Conservation (phyloP, 1,140 invertebrate species). For the Saxidomus purpurata region DNA sequence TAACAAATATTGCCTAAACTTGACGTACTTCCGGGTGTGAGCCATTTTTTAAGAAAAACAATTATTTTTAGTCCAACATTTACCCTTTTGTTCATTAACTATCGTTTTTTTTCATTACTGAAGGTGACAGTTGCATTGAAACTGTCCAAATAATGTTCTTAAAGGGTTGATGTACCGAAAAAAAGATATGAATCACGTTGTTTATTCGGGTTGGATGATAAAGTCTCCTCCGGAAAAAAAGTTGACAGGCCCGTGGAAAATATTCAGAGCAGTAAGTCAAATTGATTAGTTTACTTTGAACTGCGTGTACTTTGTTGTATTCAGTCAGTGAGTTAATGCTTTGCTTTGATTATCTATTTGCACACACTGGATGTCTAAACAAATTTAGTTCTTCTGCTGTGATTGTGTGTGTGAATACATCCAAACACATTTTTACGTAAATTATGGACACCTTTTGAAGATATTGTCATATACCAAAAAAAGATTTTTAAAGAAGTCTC, state of each 20-base stretch:
- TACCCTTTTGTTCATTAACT: background rate
- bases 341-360: too few species aligned
- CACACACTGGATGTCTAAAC: too few species aligned
- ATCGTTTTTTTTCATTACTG: background rate
- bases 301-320: too few species aligned
- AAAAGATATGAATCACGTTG: slow-evolving; percentile 71
- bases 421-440: too few species aligned
- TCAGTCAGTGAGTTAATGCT: too few species aligned
- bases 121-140: background rate
- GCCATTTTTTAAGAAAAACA: slow-evolving; percentile 48
- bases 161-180: slow-evolving; percentile 2
- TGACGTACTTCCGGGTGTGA: slow-evolving; percentile 67
- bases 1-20: slow-evolving; percentile 21
- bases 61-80: background rate
- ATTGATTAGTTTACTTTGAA: too few species aligned
- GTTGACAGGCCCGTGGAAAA: slow-evolving; percentile 81
- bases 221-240: slow-evolving; percentile 84
- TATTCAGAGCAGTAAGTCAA: slow-evolving; percentile 83
- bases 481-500: too few species aligned
- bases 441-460: too few species aligned
- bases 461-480: too few species aligned
- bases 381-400: too few species aligned
- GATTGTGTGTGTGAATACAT: too few species aligned
- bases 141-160: background rate
- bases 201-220: slow-evolving; percentile 83